Evolutionary conservation across 2,797 vertebrate species (phyloP).

Genomic region (Naso thynnoides): DNA sequence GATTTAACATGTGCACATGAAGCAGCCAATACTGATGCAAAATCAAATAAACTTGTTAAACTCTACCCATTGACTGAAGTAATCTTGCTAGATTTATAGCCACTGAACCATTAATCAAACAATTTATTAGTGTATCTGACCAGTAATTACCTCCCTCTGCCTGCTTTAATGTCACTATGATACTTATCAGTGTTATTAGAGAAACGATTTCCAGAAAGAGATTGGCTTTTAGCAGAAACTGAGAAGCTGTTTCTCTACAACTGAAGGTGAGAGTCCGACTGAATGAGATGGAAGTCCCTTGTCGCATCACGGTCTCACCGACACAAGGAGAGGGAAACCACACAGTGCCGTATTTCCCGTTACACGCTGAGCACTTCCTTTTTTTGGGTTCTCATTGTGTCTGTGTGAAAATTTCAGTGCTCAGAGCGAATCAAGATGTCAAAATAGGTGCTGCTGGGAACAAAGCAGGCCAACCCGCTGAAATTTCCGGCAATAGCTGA

Average conservation of each 20-base stretch:
- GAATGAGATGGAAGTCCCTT: constrained; percentile 69
- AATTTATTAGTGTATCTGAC: background rate
- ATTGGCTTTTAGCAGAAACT: background rate
- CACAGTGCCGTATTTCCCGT: constrained; percentile 72
- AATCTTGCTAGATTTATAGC: background rate
- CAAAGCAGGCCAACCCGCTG: background rate
- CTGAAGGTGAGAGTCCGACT: background rate
- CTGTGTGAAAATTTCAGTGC: constrained; percentile 56
- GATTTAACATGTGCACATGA: background rate
- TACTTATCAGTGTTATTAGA: background rate
- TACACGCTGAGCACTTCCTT: constrained; percentile 79
- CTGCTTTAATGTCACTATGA: background rate
- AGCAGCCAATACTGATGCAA: background rate
- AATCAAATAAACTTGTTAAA: background rate
- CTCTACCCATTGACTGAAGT: background rate
- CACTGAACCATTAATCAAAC: background rate
- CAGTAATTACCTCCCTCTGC: background rate
- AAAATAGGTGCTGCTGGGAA: constrained; percentile 51
- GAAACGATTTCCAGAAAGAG: constrained; percentile 12
- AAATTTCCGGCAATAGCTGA: constrained; percentile 26
- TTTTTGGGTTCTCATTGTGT: constrained; percentile 56
- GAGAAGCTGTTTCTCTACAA: constrained; percentile 1
- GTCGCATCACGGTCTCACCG: constrained; percentile 67
- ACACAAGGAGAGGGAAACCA: constrained; percentile 78
- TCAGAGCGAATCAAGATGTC: constrained; percentile 9